Evolutionary conservation across 2,888 invertebrate species (phyloP).

Genomic region (Apodemia zela): DNA sequence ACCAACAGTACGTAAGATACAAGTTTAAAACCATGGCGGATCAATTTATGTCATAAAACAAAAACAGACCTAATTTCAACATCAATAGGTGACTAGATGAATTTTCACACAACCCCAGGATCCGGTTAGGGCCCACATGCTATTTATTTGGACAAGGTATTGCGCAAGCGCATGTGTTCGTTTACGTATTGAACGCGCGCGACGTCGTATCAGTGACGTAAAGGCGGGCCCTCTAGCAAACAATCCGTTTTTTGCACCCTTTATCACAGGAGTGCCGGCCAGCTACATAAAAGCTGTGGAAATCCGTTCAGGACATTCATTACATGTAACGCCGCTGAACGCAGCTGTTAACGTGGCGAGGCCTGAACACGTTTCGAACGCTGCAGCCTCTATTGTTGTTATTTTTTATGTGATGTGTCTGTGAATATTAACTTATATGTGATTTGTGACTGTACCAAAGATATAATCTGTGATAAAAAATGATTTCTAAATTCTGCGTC

Average conservation of each 20-base stretch:
- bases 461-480: constrained; percentile 61
- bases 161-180: constrained; percentile 65
- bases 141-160: constrained; percentile 70
- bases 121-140: constrained; percentile 64
- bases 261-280: constrained; percentile 69
- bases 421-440: constrained; percentile 39
- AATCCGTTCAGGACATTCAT: constrained; percentile 76
- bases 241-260: constrained; percentile 77
- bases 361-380: constrained; percentile 47
- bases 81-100: constrained; percentile 26
- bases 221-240: constrained; percentile 68
- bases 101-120: constrained; percentile 64
- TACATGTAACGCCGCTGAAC: constrained; percentile 72
- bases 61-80: constrained; percentile 1
- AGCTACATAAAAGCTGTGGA: constrained; percentile 72
- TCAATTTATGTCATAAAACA: not conserved
- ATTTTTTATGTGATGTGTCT: constrained; percentile 43
- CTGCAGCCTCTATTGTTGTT: constrained; percentile 25
- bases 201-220: constrained; percentile 70
- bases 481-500: constrained; percentile 45
- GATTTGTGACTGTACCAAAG: constrained; percentile 44
- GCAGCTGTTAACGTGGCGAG: constrained; percentile 53
- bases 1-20: not conserved
- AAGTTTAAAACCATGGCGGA: not conserved
- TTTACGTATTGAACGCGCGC: constrained; percentile 59